Base-by-base conservation (phyloP, 2,797 vertebrate species). In the Acipenser ruthenus region DNA sequence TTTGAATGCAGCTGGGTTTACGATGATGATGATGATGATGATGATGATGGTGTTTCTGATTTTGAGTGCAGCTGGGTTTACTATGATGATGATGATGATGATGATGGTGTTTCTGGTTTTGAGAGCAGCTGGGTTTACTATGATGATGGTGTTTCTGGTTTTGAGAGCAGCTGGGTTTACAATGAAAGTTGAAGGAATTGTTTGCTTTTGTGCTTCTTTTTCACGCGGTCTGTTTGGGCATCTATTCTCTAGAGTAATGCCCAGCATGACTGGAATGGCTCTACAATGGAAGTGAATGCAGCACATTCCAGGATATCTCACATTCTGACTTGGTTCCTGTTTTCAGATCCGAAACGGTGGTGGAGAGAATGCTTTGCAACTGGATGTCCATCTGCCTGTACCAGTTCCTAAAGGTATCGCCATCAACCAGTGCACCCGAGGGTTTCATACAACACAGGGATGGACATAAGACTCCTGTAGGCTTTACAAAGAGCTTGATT, bases 341-440 rank as follows among this genome's bases (percentile, higher is more conserved):
- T 74, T 85, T 67, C 74, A 98, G 96, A 79, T 98, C 95, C 8
- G 97, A 99, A 88, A 98, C 95, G 0, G 96, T 99, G 72, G 96
- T 98, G 76, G 96, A 98, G 75, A 90, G 95, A 74, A 99, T 99
- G 96, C 89, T 99, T 74, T 97, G 95, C 75, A 98, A 98, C 71
- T 99, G 96, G 96, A 99, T 99, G 96, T 98, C 96, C 9, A 98
- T 99, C 84, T 99, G 96, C 75, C 90, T 99, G 8, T 99, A 99
- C 82, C 95, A 98, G 84, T 95, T 97, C 75, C 85, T 99, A 67
- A 98, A 94, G 93, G 97, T 99, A 90, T 79, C 10, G 5, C 13
- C 10, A 50, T 37, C 15, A 18, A 18, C 15, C 15, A 18, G 15
- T 18, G 15, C 23, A 37, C 23, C 2, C 23, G 23, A 37, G 23